Conservation (phyloP, 2,888 invertebrate species). For the Ceriagrion tenellum region DNA sequence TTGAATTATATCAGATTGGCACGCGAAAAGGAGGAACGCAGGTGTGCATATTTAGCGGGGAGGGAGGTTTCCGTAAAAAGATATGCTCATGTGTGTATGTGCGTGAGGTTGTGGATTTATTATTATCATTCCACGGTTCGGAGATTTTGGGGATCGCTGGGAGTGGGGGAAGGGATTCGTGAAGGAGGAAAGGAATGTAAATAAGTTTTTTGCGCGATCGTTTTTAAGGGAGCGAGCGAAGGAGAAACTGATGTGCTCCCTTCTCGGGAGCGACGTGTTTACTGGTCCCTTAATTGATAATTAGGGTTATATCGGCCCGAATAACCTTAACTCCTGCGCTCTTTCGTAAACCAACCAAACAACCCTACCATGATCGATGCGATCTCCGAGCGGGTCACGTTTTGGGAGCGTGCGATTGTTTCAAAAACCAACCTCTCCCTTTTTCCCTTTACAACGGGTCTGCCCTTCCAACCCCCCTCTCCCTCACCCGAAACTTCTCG, state of each 20-base stretch:
- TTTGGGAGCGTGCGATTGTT: background rate
- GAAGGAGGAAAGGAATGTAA: background rate
- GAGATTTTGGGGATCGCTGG: background rate
- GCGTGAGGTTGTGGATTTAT: background rate
- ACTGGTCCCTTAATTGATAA: background rate
- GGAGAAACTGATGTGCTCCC: background rate
- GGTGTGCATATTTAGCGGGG: background rate
- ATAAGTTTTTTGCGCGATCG: too few relatives aligned
- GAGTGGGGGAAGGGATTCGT: background rate
- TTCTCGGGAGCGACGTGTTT: background rate
- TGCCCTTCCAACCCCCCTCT: background rate
- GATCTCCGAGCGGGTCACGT: background rate
- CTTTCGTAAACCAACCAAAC: background rate
- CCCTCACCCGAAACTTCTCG: background rate
- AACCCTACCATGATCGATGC: background rate
- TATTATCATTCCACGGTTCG: background rate
- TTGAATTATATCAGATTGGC: slow-evolving; percentile 11
- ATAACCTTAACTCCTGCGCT: background rate
- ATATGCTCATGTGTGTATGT: too few relatives aligned
- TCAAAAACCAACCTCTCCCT: background rate
- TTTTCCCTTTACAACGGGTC: background rate
- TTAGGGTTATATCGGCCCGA: background rate
- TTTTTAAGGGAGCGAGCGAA: background rate
- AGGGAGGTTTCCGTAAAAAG: background rate
- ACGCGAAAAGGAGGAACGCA: background rate